Conservation (phyloP, 2,113 vertebrate genomes). For the Echinops telfairi region DNA sequence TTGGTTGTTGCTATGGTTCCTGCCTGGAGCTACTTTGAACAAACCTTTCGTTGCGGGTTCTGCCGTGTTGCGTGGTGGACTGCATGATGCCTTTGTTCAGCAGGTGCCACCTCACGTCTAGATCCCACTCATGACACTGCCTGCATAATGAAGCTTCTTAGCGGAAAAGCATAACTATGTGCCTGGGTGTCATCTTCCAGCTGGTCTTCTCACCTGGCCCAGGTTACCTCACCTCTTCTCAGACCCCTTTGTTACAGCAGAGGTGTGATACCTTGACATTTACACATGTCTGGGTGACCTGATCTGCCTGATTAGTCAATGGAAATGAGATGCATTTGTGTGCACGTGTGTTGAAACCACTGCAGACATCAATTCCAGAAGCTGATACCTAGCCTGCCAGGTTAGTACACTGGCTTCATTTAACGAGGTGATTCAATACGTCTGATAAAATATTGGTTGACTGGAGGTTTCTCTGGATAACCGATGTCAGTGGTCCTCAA, state of each 20-base stretch:
- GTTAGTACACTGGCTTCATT: not conserved
- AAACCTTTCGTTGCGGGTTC: conserved; percentile 2
- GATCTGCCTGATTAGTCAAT: not conserved
- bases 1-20: too few relatives aligned
- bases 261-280: not conserved
- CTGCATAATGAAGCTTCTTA: not conserved
- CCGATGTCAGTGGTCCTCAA: not conserved
- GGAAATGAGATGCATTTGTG: not conserved
- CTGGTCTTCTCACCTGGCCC: not conserved
- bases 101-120: not conserved
- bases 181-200: not conserved
- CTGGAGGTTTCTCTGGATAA: not conserved
- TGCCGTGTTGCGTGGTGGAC: not conserved
- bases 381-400: too few relatives aligned
- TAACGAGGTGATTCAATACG: not conserved
- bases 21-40: not conserved
- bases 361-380: not conserved
- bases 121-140: not conserved
- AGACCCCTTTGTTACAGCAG: not conserved
- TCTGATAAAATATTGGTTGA: not conserved
- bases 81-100: not conserved
- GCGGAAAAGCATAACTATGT: not conserved
- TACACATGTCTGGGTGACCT: not conserved
- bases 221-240: not conserved
- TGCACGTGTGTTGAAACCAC: not conserved